Base-by-base conservation (phyloP, 2,113 vertebrate genomes). In the Peromyscus leucopus region DNA sequence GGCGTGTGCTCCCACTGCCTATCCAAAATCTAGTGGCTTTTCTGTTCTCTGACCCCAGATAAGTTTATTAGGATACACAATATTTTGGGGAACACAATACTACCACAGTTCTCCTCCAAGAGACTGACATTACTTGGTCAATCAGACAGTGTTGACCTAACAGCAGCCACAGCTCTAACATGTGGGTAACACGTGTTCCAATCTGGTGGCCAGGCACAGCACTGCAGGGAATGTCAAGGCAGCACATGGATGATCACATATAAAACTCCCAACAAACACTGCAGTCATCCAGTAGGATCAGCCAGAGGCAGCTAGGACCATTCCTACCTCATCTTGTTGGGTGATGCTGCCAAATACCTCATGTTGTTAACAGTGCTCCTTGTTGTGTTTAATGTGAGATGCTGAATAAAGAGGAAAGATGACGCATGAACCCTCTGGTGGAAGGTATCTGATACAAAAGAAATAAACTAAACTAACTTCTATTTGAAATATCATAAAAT, bases 291-390 rank as follows among this genome's bases (percentile, higher is more conserved):
- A 82, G 33, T 59, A n/a, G 36, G 33, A 26, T 2, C 5, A 5
- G 11, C n/a, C 16, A 0, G 15, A 1, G 11, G 11, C n/a, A 48
- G 7, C 26, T 31, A 17, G 76, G 8, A 19, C 22, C 46, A 3
- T 36, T 21, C 57, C 31, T 87, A 36, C n/a, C 13, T 87, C 4
- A 51, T 72, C 63, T 10, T 74, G 28, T 3, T 79, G 5, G 33
- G 17, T 26, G 65, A 67, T 55, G 16, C 55, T n/a, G 22, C 74
- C n/a, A 17, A 42, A 21, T 6, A 17, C 7, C 36, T 71, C 51
- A 16, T 16, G 42, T n/a, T 21, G 46, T 31, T 48, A 22, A n/a
- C 0, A 13, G 42, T 6, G 9, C 11, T 55, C 51, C 31, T 48
- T 36, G 16, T 21, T 9, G 2, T 5, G 0, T 17, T 21, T 13